These are phyloP conservation scores for Dolichotis patagonum DNA, from an alignment of 2,113 vertebrate genomes.

Conservation along the genomic window DNA sequence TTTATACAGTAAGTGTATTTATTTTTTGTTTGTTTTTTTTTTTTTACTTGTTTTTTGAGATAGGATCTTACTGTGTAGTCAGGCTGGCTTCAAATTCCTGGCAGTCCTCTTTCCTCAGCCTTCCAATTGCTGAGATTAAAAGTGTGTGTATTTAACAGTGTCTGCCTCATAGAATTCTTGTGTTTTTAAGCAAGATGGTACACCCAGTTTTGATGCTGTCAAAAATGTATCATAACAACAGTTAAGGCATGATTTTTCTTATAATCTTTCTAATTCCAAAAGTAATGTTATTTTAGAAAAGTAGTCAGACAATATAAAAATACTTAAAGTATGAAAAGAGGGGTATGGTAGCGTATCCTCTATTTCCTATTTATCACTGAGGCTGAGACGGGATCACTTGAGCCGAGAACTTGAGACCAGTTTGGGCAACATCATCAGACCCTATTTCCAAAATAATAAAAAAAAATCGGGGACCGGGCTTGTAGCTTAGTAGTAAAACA, in stretches of 20 bases:
- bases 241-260: background rate
- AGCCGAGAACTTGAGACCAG: background rate
- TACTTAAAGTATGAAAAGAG: background rate
- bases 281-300: background rate
- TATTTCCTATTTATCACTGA: background rate
- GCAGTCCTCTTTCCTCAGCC: background rate
- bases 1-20: background rate
- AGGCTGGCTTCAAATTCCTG: background rate
- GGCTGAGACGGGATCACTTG: background rate
- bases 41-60: background rate
- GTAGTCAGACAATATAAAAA: slow-evolving; percentile 16
- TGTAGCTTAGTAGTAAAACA: background rate
- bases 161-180: background rate
- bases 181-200: background rate
- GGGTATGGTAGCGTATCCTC: background rate
- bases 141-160: background rate
- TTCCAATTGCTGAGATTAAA: background rate
- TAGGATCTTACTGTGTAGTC: background rate
- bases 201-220: background rate
- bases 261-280: slow-evolving; percentile 21
- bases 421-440: background rate
- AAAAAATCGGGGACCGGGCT: background rate
- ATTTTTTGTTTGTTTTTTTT: background rate
- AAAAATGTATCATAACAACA: background rate
- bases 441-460: background rate